A percentile compares a stretch with the other conserved stretches of the same genome.
Conservation (phyloP, 2,797 vertebrate species). For the Helicolenus hilgendorfi region DNA sequence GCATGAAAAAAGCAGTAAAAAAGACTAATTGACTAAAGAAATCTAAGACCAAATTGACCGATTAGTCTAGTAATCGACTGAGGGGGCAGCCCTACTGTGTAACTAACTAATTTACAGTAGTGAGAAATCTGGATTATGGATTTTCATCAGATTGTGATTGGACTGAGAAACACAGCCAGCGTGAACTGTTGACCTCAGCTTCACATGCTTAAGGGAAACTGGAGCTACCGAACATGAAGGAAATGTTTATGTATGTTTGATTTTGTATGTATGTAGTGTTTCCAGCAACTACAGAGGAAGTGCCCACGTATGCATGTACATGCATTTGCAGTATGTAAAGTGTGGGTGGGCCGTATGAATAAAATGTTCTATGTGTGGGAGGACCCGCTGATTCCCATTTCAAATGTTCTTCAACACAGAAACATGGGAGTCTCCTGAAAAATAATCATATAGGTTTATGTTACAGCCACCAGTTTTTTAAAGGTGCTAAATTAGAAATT, state of each 20-base stretch:
- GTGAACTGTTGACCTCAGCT: constrained; percentile 61
- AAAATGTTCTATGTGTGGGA: no score
- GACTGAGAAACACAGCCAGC: constrained; percentile 12
- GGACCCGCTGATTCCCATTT: no score
- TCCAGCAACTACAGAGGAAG: not conserved
- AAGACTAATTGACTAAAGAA: no score
- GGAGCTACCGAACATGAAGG: not conserved
- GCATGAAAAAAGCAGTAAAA: no score
- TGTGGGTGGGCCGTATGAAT: no score
- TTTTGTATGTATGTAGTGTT: not conserved
- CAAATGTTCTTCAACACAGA: not conserved
- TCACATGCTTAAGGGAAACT: constrained; percentile 7
- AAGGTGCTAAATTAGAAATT: no score
- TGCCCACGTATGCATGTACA: not conserved
- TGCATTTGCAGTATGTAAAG: not conserved
- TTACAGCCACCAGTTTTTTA: no score
- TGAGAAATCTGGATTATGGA: constrained; percentile 44
- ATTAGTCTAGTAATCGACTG: no score
- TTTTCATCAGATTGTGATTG: constrained; percentile 55
- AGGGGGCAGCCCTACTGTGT: no score
- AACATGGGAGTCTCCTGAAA: not conserved
- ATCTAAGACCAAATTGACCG: no score
- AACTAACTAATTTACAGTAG: constrained; percentile 34
- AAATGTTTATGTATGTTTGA: constrained; percentile 2
- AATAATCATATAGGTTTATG: no score